phyloP scores from a whole-genome alignment of 2,888 invertebrate species.

The Mythimna pallens region DNA sequence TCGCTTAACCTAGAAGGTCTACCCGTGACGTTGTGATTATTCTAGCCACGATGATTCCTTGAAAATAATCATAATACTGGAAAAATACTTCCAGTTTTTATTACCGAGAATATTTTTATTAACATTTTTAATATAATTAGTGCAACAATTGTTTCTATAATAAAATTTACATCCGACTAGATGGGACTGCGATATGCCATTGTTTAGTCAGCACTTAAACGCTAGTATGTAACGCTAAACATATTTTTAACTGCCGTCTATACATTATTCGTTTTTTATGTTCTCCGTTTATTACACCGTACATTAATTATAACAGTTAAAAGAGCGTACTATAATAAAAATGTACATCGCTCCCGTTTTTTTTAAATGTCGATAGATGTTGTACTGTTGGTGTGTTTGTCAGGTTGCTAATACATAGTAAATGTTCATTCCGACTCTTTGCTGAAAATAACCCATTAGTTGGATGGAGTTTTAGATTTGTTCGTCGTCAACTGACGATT shows the following conservation, averaged over 20 bases:
- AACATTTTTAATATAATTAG: constrained; percentile 64
- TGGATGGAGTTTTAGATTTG: not conserved
- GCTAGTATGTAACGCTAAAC: constrained; percentile 61
- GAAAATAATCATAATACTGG: not conserved
- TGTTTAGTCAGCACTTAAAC: constrained; percentile 68
- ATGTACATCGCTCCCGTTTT: constrained; percentile 80
- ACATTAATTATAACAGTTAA: constrained; percentile 87
- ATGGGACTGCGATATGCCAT: constrained; percentile 59
- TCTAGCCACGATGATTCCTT: not conserved
- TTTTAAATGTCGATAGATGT: constrained; percentile 62
- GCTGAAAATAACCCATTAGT: constrained; percentile 1
- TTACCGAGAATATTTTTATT: constrained; percentile 30
- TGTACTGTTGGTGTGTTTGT: constrained; percentile 48
- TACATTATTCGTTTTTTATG: constrained; percentile 67
- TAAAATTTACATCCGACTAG: constrained; percentile 61
- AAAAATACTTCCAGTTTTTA: constrained; percentile 23
- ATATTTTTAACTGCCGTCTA: constrained; percentile 67
- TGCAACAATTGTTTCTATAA: constrained; percentile 64
- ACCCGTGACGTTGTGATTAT: too few species aligned
- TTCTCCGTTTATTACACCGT: constrained; percentile 81
- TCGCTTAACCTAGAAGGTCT: too few species aligned
- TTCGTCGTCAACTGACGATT: too few species aligned
- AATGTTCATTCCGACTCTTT: not conserved
- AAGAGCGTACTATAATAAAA: constrained; percentile 84
- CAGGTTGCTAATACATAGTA: constrained; percentile 1